Percentiles rank a stretch among this genome's conserved stretches.
Evolutionary conservation across 1,140 invertebrate species (phyloP).

Genomic region (Hycleus phaleratus): DNA sequence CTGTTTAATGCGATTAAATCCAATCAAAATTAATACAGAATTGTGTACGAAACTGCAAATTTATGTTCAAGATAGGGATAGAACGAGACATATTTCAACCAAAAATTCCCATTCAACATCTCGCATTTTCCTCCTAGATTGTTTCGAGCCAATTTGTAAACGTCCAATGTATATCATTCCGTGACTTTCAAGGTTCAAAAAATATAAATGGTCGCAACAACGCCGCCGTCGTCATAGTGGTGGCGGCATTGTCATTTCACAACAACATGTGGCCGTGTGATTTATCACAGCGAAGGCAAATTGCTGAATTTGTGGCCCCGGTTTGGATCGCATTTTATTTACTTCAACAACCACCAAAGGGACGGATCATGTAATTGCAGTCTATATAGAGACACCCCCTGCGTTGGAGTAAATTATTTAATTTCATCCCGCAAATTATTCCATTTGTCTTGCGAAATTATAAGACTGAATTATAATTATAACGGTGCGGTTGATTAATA

Average conservation of each 20-base stretch:
- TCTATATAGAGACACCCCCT: neutral
- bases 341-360: conserved; percentile 7
- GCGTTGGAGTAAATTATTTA: neutral
- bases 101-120: too few relatives aligned
- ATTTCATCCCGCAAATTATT: neutral
- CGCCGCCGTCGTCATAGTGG: conserved; percentile 20
- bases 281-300: conserved; percentile 31
- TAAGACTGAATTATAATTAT: neutral
- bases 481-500: too few relatives aligned
- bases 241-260: conserved; percentile 25
- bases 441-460: neutral
- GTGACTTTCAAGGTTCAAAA: conserved; percentile 26
- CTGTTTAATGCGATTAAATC: too few relatives aligned
- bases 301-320: conserved; percentile 27
- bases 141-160: conserved; percentile 10
- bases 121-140: too few relatives aligned
- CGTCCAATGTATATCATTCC: conserved; percentile 23
- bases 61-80: too few relatives aligned
- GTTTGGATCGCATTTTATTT: conserved; percentile 29
- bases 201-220: conserved; percentile 26
- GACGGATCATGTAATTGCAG: neutral
- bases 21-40: too few relatives aligned
- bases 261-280: conserved; percentile 31
- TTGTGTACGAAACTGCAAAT: too few relatives aligned
- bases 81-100: too few relatives aligned